Evolutionary conservation across 2,113 vertebrate genomes (phyloP), one percentile per base, ranked within the genome.

Genomic region (Orthonyx spaldingii): DNA sequence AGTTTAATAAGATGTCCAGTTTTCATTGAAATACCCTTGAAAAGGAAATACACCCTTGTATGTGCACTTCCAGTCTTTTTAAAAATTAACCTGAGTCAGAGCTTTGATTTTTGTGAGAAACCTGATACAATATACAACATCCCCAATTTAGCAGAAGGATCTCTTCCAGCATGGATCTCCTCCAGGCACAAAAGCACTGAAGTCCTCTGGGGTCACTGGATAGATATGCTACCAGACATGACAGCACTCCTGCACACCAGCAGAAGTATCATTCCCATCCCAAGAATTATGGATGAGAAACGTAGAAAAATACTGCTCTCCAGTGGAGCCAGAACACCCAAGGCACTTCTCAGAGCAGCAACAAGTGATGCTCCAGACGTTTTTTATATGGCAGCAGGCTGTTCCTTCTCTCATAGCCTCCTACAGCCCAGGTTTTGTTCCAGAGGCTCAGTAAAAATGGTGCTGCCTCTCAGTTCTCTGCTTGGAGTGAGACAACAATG

Each of bases 241-340:
- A 57, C 66, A 4, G 4, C 23, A 8, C 33, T 42, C 33, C 49
- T 27, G 23, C 59, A 35, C 23, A 15, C 44, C 13, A 46, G 44
- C 60, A 74, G 60, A 59, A 75, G 24, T 20, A 49, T 57, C 61
- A 19, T 64, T 84, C 28, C 65, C 22, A 89, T 94, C 49, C 84
- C 53, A 53, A 53, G 37, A 89, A 84, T 32, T 52, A 53, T 0
- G 1, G 78, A 35, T 47, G 30, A 87, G 89, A 89, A 91, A 81
- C 2, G 5, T 49, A 94, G 84, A 81, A 90, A 75, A 37, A 64
- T 6, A 49, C 91, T 92, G 91, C 89, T 94, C 91, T 94, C 93
- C 95, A 89, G 86, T 52, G 87, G 91, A 94, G 53, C 69, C 69
- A 64, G 33, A 66, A 78, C n/a, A 66, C 30, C 19, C 65, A n/a